A percentile compares a stretch with the other conserved stretches of the same genome.
Conservation (phyloP, 2,113 vertebrate genomes). For the Psilopogon haemacephalus region DNA sequence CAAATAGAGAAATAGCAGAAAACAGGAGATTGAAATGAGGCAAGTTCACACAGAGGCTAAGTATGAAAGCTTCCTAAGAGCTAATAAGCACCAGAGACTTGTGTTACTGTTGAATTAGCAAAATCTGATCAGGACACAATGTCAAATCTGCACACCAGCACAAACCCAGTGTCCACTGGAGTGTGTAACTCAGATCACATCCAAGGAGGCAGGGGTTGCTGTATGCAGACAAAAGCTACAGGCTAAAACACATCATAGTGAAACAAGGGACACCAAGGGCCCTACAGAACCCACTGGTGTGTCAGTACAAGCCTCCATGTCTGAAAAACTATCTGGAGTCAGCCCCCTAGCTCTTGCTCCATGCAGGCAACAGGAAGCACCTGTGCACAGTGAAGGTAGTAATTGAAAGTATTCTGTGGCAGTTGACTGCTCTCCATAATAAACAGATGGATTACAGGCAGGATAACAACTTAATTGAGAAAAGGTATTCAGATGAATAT, state of each 20-base stretch:
- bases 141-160: background rate
- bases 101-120: background rate
- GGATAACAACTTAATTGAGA: background rate
- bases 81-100: background rate
- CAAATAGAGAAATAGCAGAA: background rate
- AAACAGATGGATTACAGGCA: background rate
- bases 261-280: background rate
- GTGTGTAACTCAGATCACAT: background rate
- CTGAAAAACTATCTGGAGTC: background rate
- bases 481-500: background rate
- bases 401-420: background rate
- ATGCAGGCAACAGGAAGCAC: background rate
- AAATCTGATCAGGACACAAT: background rate
- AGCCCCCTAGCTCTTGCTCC: rapidly evolving
- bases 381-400: background rate
- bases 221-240: background rate
- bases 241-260: background rate
- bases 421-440: background rate
- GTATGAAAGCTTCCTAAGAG: background rate
- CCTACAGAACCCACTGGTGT: background rate
- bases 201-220: background rate
- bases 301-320: background rate
- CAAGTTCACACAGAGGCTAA: rapidly evolving
- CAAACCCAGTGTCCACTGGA: background rate
- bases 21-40: background rate